Percentiles rank a stretch among this genome's conserved stretches.
These are phyloP conservation scores for Caranx melampygus DNA, from an alignment of 2,113 vertebrate genomes.

Conservation along the genomic window DNA sequence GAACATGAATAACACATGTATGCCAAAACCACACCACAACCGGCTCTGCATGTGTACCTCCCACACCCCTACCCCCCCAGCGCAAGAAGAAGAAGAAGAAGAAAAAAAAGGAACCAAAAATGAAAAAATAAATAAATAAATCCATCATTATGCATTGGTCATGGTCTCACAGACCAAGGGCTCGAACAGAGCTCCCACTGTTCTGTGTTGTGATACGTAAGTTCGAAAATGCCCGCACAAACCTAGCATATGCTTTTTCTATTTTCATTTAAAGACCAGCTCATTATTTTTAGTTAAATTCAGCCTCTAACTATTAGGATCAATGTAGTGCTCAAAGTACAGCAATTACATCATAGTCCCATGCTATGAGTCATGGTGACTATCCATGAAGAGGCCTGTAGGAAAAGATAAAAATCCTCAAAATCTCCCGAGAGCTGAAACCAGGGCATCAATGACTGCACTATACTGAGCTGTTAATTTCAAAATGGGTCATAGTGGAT, in stretches of 20 bases:
- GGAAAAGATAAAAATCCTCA: constrained; percentile 41
- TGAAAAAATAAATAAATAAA: constrained; percentile 80
- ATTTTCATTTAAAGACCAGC: constrained; percentile 44
- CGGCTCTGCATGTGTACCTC: constrained; percentile 61
- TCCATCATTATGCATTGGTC: constrained; percentile 80
- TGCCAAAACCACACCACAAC: constrained; percentile 80
- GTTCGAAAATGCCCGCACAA: constrained; percentile 45
- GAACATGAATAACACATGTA: constrained; percentile 84
- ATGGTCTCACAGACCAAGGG: constrained; percentile 66
- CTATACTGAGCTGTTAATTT: not conserved
- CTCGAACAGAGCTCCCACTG: constrained; percentile 74
- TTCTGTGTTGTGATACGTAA: constrained; percentile 66
- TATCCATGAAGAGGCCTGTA: constrained; percentile 29
- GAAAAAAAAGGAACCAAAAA: constrained; percentile 52
- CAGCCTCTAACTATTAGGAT: constrained; percentile 61
- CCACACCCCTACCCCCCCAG: constrained; percentile 39
- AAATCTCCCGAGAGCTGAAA: constrained; percentile 22
- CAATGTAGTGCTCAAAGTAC: constrained; percentile 44
- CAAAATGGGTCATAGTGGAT: not conserved
- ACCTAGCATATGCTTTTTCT: constrained; percentile 16
- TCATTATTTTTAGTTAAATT: constrained; percentile 67
- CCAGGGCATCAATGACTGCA: constrained; percentile 7
- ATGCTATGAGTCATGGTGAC: constrained; percentile 52
- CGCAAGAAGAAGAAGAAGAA: constrained; percentile 14
- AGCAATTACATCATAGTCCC: constrained; percentile 59